Base-by-base conservation (phyloP, 2,888 invertebrate genomes). In the Drosophila mimetica region DNA sequence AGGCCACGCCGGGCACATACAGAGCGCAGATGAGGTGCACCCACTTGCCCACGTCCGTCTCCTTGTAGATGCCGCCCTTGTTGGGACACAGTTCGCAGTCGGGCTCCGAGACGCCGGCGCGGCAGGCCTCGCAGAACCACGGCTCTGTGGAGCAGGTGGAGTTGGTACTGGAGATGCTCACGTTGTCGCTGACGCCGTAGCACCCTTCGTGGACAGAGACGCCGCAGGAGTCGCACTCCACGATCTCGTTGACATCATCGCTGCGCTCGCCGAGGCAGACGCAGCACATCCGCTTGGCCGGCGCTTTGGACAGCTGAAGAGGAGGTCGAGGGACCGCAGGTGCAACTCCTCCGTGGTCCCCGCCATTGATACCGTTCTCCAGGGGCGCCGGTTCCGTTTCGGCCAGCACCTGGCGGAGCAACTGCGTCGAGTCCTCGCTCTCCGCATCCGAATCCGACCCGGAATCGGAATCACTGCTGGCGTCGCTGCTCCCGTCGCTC, bases 121-220 rank as follows among this genome's bases (percentile, higher is more conserved):
- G 96, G 89, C 99, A 99, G 5, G 99, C 97, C 91, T 99, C 99
- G 93, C 99, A 99, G 92, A 99, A 99, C 99, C 99, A 99, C 0
- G 99, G 99, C 76, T 99, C 99, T 0, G 98, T 99, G 28, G 98
- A 97, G 57, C 97, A 97, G 0, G 98, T 95, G 13, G 98, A 98
- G 74, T 97, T 96, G 25, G 98, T 97, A 89, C 98, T 98, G 5
- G 97, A 96, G 72, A 97, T 95, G 92, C 97, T 98, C 39, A 96
- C 96, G 44, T 96, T 95, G 90, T 99, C 98, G 44, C 97, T 96
- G 1, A 98, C 96, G 6, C 98, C 98, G 92, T 99, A 98, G 89
- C 98, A 99, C 74, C 97, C 98, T 94, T 99, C 99, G 92, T 99
- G 99, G 4, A 99, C 98, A 41, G 97, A 97, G 5, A 98, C 96